These are phyloP conservation scores for Macrobrachium nipponense DNA, from an alignment of 1,140 invertebrate species.

Conservation along the genomic window DNA sequence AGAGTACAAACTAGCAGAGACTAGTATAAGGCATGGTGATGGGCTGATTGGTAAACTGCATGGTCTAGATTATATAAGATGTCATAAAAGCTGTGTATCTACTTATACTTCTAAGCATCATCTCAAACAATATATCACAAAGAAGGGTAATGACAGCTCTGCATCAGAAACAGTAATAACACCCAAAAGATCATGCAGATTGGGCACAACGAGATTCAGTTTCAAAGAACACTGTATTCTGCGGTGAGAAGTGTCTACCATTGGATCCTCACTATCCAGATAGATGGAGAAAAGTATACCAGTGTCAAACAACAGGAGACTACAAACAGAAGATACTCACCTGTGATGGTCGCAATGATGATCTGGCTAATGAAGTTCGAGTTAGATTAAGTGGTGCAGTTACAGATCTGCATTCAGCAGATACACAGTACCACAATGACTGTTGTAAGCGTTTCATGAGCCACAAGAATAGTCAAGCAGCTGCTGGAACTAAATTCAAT, in stretches of 20 bases:
- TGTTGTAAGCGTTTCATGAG: constrained; percentile 25
- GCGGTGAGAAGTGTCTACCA: constrained; percentile 37
- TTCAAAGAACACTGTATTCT: constrained; percentile 40
- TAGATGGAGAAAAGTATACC: constrained; percentile 37
- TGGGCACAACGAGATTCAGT: constrained; percentile 9
- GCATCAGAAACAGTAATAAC: neutral
- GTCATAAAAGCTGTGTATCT: constrained; percentile 31
- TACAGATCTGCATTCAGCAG: constrained; percentile 28
- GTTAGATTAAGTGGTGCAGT: constrained; percentile 10
- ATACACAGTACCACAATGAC: constrained; percentile 34
- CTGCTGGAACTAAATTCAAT: constrained; percentile 22
- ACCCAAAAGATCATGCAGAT: too few species aligned
- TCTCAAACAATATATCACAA: constrained; percentile 23
- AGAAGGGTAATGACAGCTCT: constrained; percentile 21
- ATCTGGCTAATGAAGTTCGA: constrained; percentile 16
- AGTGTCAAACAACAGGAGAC: constrained; percentile 18
- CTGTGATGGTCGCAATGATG: constrained; percentile 21
- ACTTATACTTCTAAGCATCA: constrained; percentile 29
- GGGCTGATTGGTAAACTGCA: neutral
- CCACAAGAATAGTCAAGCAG: constrained; percentile 17
- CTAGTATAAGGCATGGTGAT: constrained; percentile 6
- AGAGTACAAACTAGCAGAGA: constrained; percentile 18
- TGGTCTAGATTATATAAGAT: too few species aligned
- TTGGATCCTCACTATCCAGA: constrained; percentile 37
- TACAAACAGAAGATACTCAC: constrained; percentile 23